These are phyloP conservation scores for Sula dactylatra DNA, from an alignment of 2,113 vertebrate genomes.

Conservation along the genomic window DNA sequence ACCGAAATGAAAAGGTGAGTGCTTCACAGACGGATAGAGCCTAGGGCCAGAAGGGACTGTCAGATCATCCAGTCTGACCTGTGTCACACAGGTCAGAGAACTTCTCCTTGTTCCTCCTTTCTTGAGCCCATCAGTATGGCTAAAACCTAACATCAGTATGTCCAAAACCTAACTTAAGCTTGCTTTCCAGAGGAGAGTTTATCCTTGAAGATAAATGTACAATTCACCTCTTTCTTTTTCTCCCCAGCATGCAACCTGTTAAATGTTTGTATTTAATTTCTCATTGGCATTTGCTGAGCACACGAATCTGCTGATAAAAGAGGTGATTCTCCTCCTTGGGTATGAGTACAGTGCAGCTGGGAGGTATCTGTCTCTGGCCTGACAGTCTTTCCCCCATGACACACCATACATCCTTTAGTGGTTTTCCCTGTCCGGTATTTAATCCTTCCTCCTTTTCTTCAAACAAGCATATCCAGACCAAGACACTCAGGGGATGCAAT, in stretches of 20 bases:
- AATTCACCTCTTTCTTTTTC: not conserved
- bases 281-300: not conserved
- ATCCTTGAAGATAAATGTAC: not conserved
- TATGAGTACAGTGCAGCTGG: not conserved
- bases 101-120: not conserved
- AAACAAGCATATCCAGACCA: not conserved
- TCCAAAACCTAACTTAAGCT: not conserved
- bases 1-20: constrained; percentile 65
- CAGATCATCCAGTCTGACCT: not conserved
- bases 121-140: not conserved
- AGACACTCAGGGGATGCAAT: not conserved
- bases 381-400: not conserved
- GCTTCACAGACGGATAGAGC: not conserved
- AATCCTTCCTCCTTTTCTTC: not conserved
- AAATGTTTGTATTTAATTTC: not conserved
- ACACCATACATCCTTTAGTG: not conserved
- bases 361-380: not conserved
- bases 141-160: not conserved
- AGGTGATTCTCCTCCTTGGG: not conserved
- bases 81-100: not conserved
- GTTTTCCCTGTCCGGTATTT: not conserved
- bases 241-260: not conserved
- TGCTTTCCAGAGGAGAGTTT: not conserved
- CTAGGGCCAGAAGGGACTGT: not conserved
- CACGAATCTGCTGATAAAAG: not conserved